A percentile compares a stretch with the other conserved stretches of the same genome.
Evolutionary conservation across 2,888 invertebrate species (phyloP).

Genomic region (Hydropsyche betteni): DNA sequence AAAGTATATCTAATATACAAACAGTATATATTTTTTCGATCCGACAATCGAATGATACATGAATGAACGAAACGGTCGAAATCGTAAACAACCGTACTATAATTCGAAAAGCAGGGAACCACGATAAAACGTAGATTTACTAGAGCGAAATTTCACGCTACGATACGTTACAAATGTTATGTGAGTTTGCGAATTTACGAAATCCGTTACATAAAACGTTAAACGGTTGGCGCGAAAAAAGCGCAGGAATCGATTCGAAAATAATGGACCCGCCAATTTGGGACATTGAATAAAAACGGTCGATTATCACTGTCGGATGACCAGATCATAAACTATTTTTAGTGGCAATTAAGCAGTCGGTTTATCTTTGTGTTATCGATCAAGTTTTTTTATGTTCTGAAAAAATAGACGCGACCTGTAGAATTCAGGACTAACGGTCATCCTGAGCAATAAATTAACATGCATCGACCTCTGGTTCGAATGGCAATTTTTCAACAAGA

Average conservation of each 20-base stretch:
- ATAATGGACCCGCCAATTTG: not conserved
- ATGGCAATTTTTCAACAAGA: no score
- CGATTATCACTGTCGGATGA: not conserved
- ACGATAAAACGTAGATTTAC: slow-evolving; percentile 11
- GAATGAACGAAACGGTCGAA: no score
- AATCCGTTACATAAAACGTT: slow-evolving; percentile 20
- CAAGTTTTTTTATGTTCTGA: not conserved
- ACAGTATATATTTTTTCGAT: no score
- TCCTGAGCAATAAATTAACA: no score
- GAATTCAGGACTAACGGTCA: no score
- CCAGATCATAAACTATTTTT: not conserved
- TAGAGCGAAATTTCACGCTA: slow-evolving; percentile 26
- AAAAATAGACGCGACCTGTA: no score
- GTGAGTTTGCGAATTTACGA: not conserved
- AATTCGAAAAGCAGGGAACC: not conserved
- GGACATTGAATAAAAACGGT: not conserved
- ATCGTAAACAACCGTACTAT: slow-evolving; percentile 22
- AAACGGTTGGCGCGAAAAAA: not conserved
- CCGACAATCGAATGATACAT: no score
- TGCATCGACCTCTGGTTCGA: no score
- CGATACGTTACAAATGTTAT: not conserved
- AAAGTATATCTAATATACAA: no score
- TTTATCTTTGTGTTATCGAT: not conserved
- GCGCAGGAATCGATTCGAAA: not conserved
- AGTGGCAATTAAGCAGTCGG: slow-evolving; percentile 7